Evolutionary conservation across 1,140 invertebrate genomes (phyloP), one percentile per base, ranked within the genome.

Genomic region (Holcopasites calliopsidis): DNA sequence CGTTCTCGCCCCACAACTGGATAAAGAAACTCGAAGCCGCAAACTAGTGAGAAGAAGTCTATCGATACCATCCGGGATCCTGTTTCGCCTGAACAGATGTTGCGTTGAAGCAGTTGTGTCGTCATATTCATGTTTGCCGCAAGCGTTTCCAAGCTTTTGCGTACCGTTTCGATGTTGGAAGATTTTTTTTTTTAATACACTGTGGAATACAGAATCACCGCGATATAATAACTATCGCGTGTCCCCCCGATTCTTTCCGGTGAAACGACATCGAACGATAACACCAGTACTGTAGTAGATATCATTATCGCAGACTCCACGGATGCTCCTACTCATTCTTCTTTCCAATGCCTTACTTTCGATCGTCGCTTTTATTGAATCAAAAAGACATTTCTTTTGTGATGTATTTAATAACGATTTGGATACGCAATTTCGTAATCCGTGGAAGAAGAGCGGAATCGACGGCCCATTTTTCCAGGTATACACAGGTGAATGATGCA

Each of bases 231-330:
- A n/a, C n/a, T 61, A 72, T 40, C 47, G 33, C 13, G 11, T 26
- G 18, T 16, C 23, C n/a, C 6, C n/a, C 28, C 26, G 31, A 42
- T 44, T 47, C 35, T 52, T 31, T 57, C 38, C 47, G 54, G n/a
- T 8, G 47, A 60, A 38, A 58, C 40, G 16, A 31, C 47, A 23
- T 16, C 26, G 47, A 31, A 40, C 42, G 47, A 65, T 81, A 81
- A 80, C 44, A 33, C 54, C 5, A 16, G 13, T 31, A 28, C 35
- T n/a, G 23, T 23, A 16, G 23, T 60, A 54, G 78, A 77, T 80
- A 80, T 33, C 68, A 26, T 64, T 82, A 77, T 82, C 80, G n/a
- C 79, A 82, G 47, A 31, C 13, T 77, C 74, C 61, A 21, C 49
- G 42, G 66, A 52, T 61, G 33, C 44, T 47, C 11, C 44, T n/a